phyloP scores from a whole-genome alignment of 2,113 vertebrate genomes.

The Ramphastos sulfuratus region DNA sequence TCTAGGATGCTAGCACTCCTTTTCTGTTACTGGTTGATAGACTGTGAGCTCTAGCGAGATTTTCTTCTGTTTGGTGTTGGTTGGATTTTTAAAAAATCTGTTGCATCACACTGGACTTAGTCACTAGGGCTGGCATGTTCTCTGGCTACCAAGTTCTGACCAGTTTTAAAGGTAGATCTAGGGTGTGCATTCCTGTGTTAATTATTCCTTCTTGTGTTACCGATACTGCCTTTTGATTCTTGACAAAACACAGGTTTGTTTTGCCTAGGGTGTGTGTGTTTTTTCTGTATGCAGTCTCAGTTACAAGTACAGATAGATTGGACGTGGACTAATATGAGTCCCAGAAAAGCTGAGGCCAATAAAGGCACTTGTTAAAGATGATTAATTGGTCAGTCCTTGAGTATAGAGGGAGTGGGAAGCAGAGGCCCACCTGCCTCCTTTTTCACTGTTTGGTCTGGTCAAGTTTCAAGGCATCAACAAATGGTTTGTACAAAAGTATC shows the following conservation, averaged over 20 bases:
- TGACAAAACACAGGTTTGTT: neutral
- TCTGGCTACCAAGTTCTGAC: neutral
- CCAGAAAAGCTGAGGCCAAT: neutral
- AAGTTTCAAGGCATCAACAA: slow-evolving; percentile 25
- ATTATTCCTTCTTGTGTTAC: neutral
- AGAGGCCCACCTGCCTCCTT: neutral
- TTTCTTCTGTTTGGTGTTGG: neutral
- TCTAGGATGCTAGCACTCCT: neutral
- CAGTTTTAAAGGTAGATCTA: neutral
- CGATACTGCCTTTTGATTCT: neutral
- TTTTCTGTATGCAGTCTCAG: neutral
- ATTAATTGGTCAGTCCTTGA: neutral
- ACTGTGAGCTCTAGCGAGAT: neutral
- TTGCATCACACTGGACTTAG: rapidly evolving
- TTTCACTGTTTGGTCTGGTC: neutral
- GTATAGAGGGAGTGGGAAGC: neutral
- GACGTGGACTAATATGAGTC: neutral
- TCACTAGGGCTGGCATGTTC: neutral
- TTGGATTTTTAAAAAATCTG: neutral
- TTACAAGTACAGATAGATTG: neutral
- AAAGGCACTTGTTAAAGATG: neutral
- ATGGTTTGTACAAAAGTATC: slow-evolving; percentile 48
- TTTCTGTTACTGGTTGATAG: neutral
- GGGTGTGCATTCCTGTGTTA: too few species aligned
- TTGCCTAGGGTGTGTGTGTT: neutral